phyloP scores from a whole-genome alignment of 2,113 vertebrate genomes.

The Bubo scandiacus region DNA sequence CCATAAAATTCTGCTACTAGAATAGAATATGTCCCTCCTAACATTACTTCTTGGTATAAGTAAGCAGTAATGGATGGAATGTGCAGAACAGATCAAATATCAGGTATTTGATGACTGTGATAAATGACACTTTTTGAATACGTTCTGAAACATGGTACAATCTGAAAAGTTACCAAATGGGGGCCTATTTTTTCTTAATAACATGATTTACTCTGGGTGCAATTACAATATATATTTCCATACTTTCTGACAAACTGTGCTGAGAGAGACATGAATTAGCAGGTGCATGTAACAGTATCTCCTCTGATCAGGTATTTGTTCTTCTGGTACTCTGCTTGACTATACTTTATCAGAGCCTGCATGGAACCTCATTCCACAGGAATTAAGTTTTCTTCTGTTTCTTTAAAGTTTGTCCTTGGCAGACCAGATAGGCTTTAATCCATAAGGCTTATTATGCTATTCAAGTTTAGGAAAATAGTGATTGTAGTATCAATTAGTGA shows the following conservation, averaged over 20 bases:
- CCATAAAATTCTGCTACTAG: background rate
- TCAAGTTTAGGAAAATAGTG: background rate
- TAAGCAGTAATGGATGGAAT: background rate
- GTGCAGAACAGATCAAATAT: background rate
- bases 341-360: background rate
- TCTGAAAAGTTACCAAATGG: background rate
- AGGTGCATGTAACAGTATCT: background rate
- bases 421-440: background rate
- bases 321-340: background rate
- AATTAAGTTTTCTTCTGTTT: background rate
- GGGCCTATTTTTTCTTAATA: background rate
- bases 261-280: background rate
- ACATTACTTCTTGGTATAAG: background rate
- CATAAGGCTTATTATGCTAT: background rate
- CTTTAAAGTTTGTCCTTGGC: background rate
- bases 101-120: background rate
- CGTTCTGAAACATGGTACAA: background rate
- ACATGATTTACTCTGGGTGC: background rate
- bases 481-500: background rate
- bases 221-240: background rate
- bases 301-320: background rate
- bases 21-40: background rate
- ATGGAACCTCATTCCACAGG: background rate
- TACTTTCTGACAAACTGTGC: background rate
- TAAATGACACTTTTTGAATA: background rate